Conservation (phyloP, 2,797 vertebrate species). For the Karalla daura region DNA sequence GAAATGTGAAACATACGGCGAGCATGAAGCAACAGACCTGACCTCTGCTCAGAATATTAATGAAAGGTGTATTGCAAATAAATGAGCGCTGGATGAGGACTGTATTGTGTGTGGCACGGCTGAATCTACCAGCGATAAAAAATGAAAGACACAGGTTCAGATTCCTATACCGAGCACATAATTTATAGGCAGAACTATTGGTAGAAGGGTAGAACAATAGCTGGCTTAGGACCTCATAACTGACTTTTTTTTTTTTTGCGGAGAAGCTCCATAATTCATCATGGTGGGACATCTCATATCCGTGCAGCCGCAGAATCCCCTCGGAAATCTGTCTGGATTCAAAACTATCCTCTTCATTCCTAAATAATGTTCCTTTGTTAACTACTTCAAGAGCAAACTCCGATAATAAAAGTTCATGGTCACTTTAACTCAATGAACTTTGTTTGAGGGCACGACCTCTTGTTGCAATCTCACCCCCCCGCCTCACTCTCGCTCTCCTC, state of each 20-base stretch:
- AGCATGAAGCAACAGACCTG: slow-evolving; percentile 45
- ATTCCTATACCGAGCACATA: slow-evolving; percentile 43
- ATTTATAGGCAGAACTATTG: slow-evolving; percentile 43
- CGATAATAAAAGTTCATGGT: neutral
- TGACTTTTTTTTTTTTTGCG: slow-evolving; percentile 28
- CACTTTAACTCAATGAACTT: neutral
- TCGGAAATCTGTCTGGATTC: slow-evolving; percentile 8
- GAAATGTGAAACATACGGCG: slow-evolving; percentile 49
- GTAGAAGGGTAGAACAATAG: slow-evolving; percentile 31
- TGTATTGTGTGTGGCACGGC: slow-evolving; percentile 6
- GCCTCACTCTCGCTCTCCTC: slow-evolving; percentile 17
- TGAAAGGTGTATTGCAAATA: slow-evolving; percentile 50
- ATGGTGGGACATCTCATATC: slow-evolving; percentile 25
- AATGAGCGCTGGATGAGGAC: slow-evolving; percentile 41
- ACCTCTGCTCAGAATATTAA: slow-evolving; percentile 47
- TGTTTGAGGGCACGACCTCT: neutral
- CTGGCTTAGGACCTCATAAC: slow-evolving; percentile 37
- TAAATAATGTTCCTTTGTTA: slow-evolving; percentile 2
- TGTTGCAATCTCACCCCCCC: slow-evolving; percentile 13
- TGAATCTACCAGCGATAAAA: slow-evolving; percentile 46
- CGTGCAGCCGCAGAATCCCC: neutral
- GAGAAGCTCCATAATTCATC: slow-evolving; percentile 35
- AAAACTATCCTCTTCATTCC: slow-evolving; percentile 9
- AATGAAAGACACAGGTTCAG: slow-evolving; percentile 36
- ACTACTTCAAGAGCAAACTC: neutral